Evolutionary conservation across 1,140 invertebrate genomes (phyloP).

Genomic region (Bombus sylvicola): DNA sequence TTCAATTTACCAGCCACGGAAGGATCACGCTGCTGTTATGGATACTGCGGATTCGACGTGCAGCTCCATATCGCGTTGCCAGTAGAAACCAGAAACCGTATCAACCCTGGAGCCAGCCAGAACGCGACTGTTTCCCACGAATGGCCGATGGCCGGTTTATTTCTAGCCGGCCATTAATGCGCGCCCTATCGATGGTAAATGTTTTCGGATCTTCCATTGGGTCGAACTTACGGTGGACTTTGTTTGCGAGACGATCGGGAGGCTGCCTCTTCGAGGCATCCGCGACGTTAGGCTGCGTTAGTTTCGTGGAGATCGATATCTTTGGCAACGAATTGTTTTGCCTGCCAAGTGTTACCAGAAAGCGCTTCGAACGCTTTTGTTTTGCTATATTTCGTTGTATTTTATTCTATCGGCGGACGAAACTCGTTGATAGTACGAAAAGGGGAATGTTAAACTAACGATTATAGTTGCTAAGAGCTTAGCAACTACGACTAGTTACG

Average conservation of each 20-base stretch:
- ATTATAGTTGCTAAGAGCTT: too few species aligned
- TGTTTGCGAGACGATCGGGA: neutral
- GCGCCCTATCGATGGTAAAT: neutral
- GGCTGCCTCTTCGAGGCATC: too few species aligned
- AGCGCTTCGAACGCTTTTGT: too few species aligned
- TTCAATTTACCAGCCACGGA: slow-evolving; percentile 65
- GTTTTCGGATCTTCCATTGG: neutral
- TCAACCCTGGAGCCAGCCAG: slow-evolving; percentile 48
- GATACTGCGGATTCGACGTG: slow-evolving; percentile 65
- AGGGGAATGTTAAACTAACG: too few species aligned
- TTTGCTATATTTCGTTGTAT: too few species aligned
- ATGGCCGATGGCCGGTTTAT: slow-evolving; percentile 42
- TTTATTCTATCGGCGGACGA: too few species aligned
- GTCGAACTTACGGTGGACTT: neutral
- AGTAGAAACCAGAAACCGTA: slow-evolving; percentile 68
- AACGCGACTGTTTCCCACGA: slow-evolving; percentile 50
- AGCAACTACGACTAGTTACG: too few species aligned
- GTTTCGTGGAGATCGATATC: too few species aligned
- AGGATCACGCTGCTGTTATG: slow-evolving; percentile 66
- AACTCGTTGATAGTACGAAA: accelerated
- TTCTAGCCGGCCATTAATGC: slow-evolving; percentile 33
- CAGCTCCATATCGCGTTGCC: slow-evolving; percentile 66
- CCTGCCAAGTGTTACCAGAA: too few species aligned
- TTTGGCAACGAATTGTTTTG: too few species aligned
- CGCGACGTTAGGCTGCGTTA: too few species aligned